Conservation (phyloP, 2,113 vertebrate species). For the Balaenoptera acutorostrata region DNA sequence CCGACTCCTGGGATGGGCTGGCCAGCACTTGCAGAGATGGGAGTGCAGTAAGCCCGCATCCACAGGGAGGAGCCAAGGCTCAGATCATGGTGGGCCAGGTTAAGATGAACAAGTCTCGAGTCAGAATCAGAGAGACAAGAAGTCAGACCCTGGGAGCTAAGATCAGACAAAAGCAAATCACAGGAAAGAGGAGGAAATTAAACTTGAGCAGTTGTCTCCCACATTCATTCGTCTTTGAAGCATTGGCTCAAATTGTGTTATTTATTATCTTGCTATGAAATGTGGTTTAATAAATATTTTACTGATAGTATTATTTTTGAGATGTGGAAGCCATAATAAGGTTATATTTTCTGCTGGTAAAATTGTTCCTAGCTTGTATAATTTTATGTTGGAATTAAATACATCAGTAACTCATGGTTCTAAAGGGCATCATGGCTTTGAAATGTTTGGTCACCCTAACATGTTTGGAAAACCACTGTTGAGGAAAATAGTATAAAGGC, state of each 20-base stretch:
- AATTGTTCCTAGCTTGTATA: constrained; percentile 49
- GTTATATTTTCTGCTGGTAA: constrained; percentile 53
- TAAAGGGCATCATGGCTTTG: background rate
- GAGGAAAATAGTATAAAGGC: background rate
- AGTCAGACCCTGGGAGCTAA: background rate
- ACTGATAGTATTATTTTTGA: constrained; percentile 56
- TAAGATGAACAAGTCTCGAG: background rate
- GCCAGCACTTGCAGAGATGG: background rate
- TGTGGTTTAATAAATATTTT: constrained; percentile 54
- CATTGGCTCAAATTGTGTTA: constrained; percentile 24
- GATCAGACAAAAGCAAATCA: background rate
- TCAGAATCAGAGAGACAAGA: background rate
- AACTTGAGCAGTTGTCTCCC: background rate
- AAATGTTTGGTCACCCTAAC: constrained; percentile 8
- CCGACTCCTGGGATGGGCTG: background rate
- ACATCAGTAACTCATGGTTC: constrained; percentile 5
- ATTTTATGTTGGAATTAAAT: constrained; percentile 56
- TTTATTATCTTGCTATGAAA: constrained; percentile 56
- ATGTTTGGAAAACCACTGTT: background rate
- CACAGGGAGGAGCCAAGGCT: background rate
- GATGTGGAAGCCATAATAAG: constrained; percentile 53
- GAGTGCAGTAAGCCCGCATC: background rate
- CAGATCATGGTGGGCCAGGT: background rate
- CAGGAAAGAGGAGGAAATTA: background rate
- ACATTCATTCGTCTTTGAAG: background rate